Evolutionary conservation across 2,113 vertebrate genomes (phyloP).

Genomic region (Dunckerocampus dactyliophorus): DNA sequence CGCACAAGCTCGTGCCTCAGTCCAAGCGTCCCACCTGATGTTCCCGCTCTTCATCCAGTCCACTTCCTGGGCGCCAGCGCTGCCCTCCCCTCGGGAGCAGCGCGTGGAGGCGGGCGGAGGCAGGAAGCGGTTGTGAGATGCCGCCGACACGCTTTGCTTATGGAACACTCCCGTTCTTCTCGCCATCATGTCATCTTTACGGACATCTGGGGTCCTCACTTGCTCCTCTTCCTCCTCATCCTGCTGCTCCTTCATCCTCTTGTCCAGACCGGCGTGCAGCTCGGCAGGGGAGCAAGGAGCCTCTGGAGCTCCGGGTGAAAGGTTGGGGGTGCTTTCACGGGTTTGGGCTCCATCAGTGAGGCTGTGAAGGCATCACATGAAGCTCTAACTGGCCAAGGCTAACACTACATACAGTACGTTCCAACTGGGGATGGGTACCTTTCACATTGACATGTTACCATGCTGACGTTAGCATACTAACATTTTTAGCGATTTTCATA

Average conservation of each 20-base stretch:
- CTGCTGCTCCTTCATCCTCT: slow-evolving; percentile 10
- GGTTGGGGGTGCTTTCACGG: slow-evolving; percentile 10
- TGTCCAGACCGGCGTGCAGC: slow-evolving; percentile 56
- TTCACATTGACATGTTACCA: too few relatives aligned
- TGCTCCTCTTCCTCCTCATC: slow-evolving; percentile 61
- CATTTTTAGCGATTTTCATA: too few relatives aligned
- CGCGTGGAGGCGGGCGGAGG: slow-evolving; percentile 56
- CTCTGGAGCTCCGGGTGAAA: slow-evolving; percentile 13
- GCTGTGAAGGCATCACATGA: slow-evolving; percentile 46
- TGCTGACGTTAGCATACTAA: too few relatives aligned
- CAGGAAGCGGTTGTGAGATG: slow-evolving; percentile 60
- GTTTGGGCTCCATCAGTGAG: slow-evolving; percentile 30
- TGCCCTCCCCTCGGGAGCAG: slow-evolving; percentile 38
- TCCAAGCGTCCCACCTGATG: slow-evolving; percentile 52
- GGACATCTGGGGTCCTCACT: slow-evolving; percentile 63
- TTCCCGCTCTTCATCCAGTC: slow-evolving; percentile 34
- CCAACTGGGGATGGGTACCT: neutral
- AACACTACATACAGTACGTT: neutral
- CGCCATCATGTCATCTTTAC: slow-evolving; percentile 76
- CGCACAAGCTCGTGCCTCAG: slow-evolving; percentile 13
- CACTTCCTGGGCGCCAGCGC: slow-evolving; percentile 38
- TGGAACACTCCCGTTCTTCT: slow-evolving; percentile 66
- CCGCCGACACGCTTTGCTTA: slow-evolving; percentile 41
- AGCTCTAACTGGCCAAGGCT: slow-evolving; percentile 24
- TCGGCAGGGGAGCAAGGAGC: slow-evolving; percentile 32